Evolutionary conservation across 2,888 invertebrate genomes (phyloP).

Genomic region (Ennomos erosarius): DNA sequence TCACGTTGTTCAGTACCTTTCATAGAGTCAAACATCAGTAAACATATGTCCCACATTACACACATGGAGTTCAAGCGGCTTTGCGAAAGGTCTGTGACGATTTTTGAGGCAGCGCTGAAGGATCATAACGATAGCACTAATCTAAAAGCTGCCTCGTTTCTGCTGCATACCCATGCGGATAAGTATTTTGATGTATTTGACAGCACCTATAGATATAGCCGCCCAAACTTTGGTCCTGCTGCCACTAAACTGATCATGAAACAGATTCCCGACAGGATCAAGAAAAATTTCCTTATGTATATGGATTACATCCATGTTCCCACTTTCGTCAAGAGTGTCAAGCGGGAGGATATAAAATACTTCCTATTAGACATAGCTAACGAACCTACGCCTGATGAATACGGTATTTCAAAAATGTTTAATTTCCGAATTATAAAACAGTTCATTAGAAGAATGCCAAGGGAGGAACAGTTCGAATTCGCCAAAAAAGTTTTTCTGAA

Average conservation of each 20-base stretch:
- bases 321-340: conserved; percentile 62
- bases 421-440: conserved; percentile 31
- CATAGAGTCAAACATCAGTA: conserved; percentile 53
- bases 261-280: conserved; percentile 54
- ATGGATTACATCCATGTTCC: conserved; percentile 48
- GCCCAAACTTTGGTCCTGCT: conserved; percentile 52
- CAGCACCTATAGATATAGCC: conserved; percentile 19
- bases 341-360: conserved; percentile 54
- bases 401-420: not conserved
- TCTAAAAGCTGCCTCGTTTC: conserved; percentile 48
- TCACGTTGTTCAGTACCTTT: conserved; percentile 62
- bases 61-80: conserved; percentile 57
- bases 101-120: conserved; percentile 45
- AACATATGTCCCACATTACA: conserved; percentile 41
- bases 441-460: conserved; percentile 58
- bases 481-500: conserved; percentile 60
- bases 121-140: conserved; percentile 20
- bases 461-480: conserved; percentile 59
- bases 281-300: conserved; percentile 46
- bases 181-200: conserved; percentile 60
- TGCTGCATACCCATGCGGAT: conserved; percentile 53
- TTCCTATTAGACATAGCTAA: conserved; percentile 53
- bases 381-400: conserved; percentile 31
- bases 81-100: conserved; percentile 56
- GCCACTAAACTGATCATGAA: conserved; percentile 64